Conservation (phyloP, 2,797 vertebrate species). For the Novumbra hubbsi region DNA sequence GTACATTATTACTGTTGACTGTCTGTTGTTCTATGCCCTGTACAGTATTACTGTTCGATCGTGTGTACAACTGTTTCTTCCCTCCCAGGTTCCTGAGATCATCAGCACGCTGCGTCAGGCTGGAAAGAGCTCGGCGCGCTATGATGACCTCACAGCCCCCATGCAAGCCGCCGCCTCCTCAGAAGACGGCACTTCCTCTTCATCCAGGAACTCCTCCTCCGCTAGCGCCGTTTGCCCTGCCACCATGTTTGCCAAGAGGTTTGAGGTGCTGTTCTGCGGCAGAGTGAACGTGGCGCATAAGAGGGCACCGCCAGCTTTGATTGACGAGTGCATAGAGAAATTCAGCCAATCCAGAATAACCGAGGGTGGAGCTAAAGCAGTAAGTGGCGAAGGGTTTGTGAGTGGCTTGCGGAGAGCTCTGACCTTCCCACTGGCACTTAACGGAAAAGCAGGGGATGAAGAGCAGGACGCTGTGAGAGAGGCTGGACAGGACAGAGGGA, state of each 20-base stretch:
- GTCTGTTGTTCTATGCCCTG: too few relatives aligned
- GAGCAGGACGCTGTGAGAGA: conserved; percentile 43
- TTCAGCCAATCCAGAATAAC: conserved; percentile 78
- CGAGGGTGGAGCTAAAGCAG: conserved; percentile 26
- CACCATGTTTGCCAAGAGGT: conserved; percentile 89
- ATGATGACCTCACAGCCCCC: conserved; percentile 77
- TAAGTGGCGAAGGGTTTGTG: conserved; percentile 37
- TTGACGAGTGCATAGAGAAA: conserved; percentile 96
- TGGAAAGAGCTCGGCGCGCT: conserved; percentile 88
- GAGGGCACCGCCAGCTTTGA: conserved; percentile 92
- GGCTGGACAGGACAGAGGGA: background rate
- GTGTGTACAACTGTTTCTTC: background rate
- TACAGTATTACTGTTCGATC: too few relatives aligned
- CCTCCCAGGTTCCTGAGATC: conserved; percentile 91
- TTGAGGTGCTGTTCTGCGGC: conserved; percentile 95
- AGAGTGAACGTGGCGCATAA: conserved; percentile 90
- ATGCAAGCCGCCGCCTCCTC: conserved; percentile 62
- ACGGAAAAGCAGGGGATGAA: conserved; percentile 42
- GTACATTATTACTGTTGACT: too few relatives aligned
- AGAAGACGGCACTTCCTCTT: conserved; percentile 21
- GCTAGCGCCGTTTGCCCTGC: conserved; percentile 69
- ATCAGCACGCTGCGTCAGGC: conserved; percentile 93
- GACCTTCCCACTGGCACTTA: conserved; percentile 67
- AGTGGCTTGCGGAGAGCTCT: conserved; percentile 70
- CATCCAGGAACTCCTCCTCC: conserved; percentile 31